phyloP scores from a whole-genome alignment of 2,888 invertebrate genomes.

The Taenaris catops region DNA sequence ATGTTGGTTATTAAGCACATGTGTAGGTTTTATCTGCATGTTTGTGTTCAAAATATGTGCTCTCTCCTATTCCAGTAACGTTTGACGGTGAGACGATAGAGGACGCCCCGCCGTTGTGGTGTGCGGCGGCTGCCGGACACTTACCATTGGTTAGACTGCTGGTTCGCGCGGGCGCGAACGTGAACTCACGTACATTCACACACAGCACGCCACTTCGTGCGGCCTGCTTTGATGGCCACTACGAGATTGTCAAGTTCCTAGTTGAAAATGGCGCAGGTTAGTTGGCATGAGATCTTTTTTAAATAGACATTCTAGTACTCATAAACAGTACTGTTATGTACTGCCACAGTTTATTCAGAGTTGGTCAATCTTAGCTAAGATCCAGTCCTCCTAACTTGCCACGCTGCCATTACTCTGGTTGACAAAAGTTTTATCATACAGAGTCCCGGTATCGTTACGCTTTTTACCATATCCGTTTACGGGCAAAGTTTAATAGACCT shows the following conservation, averaged over 20 bases:
- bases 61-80: constrained; percentile 89
- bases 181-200: constrained; percentile 96
- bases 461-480: no score
- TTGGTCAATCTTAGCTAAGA: no score
- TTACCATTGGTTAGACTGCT: constrained; percentile 91
- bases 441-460: no score
- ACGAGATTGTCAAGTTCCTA: constrained; percentile 95
- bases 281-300: no score
- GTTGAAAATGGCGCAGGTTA: constrained; percentile 93
- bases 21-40: no score
- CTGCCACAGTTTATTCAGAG: no score
- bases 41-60: no score
- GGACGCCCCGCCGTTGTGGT: constrained; percentile 98
- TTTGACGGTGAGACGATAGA: constrained; percentile 99
- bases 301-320: not conserved
- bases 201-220: constrained; percentile 97
- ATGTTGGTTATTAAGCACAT: no score
- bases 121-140: constrained; percentile 98
- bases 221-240: constrained; percentile 98
- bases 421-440: no score
- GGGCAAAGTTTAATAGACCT: no score
- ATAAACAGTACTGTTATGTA: not conserved
- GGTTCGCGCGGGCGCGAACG: constrained; percentile 91
- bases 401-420: no score
- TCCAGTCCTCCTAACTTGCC: no score